Evolutionary conservation across 1,140 invertebrate genomes (phyloP).

Genomic region (Ceratina japonica): DNA sequence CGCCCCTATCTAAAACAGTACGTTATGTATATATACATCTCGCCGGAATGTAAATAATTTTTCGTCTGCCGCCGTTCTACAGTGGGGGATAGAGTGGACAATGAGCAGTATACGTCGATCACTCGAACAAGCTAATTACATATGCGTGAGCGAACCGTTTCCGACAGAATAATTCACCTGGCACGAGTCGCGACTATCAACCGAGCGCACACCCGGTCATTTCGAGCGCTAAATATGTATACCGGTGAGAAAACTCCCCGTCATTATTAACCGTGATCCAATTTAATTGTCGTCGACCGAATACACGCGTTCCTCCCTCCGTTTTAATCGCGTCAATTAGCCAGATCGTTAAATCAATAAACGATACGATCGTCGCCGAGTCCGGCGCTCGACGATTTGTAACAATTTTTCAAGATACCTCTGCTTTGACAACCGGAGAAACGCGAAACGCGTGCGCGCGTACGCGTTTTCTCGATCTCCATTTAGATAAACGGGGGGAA

Average conservation of each 20-base stretch:
- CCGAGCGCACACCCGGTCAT: no score
- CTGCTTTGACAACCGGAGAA: no score
- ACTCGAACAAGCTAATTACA: constrained; percentile 46
- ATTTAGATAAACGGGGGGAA: no score
- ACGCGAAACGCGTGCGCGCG: no score
- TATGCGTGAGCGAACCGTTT: constrained; percentile 26
- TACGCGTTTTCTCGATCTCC: no score
- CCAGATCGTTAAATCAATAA: not conserved
- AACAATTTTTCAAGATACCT: no score
- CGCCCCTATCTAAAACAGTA: not conserved
- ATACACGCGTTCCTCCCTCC: not conserved
- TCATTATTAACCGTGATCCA: constrained; percentile 26
- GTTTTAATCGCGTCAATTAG: constrained; percentile 27
- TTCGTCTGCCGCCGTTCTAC: constrained; percentile 1
- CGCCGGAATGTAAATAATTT: constrained; percentile 36
- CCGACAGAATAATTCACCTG: constrained; percentile 13
- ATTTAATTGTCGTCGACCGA: not conserved
- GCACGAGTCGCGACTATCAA: constrained; percentile 13
- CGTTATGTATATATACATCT: not conserved
- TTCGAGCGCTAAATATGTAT: not conserved
- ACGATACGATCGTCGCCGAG: constrained; percentile 11
- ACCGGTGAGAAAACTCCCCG: not conserved
- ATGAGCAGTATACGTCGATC: constrained; percentile 34
- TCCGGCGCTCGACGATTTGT: not conserved
- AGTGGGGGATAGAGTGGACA: constrained; percentile 23